phyloP scores from a whole-genome alignment of 2,888 invertebrate species.

The Rhagonycha lutea region DNA sequence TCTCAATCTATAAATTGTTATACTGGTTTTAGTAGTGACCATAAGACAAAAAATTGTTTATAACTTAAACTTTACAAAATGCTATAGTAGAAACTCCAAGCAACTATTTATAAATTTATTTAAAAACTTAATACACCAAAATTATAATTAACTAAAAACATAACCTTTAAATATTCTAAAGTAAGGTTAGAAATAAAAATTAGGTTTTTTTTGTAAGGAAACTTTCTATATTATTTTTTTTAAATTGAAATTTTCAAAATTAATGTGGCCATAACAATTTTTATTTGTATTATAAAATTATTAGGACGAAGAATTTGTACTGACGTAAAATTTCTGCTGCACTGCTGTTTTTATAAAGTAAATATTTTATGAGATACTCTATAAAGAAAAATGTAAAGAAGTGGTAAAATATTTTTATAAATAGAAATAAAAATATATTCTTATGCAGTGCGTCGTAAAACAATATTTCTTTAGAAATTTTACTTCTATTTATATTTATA shows the following conservation, averaged over 20 bases:
- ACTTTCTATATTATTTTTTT: background rate
- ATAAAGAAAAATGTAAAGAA: background rate
- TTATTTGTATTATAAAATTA: background rate
- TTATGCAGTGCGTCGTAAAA: background rate
- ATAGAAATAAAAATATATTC: background rate
- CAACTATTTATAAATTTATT: background rate
- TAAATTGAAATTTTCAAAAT: background rate
- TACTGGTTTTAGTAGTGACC: slow-evolving; percentile 25
- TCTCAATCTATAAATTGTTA: slow-evolving; percentile 24
- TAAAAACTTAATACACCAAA: background rate
- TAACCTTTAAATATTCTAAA: background rate
- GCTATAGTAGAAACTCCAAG: background rate
- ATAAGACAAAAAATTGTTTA: slow-evolving; percentile 14
- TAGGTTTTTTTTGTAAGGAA: background rate
- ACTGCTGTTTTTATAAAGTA: background rate
- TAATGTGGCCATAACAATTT: background rate
- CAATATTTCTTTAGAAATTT: background rate
- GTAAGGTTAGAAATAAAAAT: background rate
- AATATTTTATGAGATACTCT: background rate
- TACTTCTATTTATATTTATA: background rate
- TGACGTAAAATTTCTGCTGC: background rate
- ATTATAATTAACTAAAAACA: background rate
- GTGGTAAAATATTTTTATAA: background rate
- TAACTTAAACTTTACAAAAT: background rate
- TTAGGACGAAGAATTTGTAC: background rate